phyloP scores from a whole-genome alignment of 2,797 vertebrate species.

The Cheirogaleus major region DNA sequence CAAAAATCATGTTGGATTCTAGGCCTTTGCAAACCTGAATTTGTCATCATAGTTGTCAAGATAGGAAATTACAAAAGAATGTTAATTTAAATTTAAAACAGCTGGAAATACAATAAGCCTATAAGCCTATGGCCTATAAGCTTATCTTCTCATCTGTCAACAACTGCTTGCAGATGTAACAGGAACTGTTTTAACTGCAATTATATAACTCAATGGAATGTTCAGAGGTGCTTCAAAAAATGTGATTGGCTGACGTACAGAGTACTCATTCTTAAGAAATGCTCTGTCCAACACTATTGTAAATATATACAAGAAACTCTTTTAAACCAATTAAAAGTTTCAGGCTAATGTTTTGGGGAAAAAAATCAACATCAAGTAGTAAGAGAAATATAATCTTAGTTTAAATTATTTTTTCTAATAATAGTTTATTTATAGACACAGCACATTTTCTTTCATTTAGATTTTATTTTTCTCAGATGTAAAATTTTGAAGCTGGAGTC shows the following conservation, averaged over 20 bases:
- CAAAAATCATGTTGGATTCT: not conserved
- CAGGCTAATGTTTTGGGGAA: not conserved
- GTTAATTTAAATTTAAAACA: constrained; percentile 65
- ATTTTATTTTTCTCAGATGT: not conserved
- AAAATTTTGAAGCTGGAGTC: not conserved
- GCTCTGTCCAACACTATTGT: not conserved
- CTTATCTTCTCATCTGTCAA: constrained; percentile 58
- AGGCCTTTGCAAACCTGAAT: not conserved
- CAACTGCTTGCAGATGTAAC: constrained; percentile 57
- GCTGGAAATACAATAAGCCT: constrained; percentile 43
- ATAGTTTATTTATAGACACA: not conserved
- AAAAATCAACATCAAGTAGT: not conserved
- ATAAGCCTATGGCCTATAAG: not conserved
- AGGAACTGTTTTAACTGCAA: constrained; percentile 34
- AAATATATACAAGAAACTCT: not conserved
- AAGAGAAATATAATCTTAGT: not conserved
- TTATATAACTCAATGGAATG: constrained; percentile 56
- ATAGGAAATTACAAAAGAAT: constrained; percentile 55
- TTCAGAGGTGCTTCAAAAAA: constrained; percentile 52
- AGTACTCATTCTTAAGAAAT: not conserved
- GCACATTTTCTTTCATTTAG: not conserved
- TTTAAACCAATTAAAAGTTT: not conserved
- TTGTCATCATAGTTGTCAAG: not conserved
- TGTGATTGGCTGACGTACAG: not conserved
- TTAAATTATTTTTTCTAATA: not conserved